Evolutionary conservation across 2,797 vertebrate species (phyloP).

Genomic region (Dicrostonyx torquatus): DNA sequence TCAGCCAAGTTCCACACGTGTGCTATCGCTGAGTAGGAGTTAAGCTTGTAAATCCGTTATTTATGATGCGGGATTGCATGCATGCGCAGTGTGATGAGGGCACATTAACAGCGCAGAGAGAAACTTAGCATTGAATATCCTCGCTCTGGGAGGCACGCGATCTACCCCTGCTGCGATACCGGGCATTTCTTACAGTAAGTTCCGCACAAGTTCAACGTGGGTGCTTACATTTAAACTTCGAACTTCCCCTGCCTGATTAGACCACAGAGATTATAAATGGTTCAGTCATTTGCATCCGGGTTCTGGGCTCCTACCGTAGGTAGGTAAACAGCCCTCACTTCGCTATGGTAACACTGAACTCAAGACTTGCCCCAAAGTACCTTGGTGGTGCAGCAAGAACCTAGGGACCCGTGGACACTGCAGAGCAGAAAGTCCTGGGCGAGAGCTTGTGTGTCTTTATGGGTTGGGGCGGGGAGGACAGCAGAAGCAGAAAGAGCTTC

Average conservation of each 20-base stretch:
- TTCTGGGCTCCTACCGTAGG: constrained; percentile 60
- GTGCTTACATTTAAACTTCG: constrained; percentile 70
- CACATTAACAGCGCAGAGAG: constrained; percentile 56
- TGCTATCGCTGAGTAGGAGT: constrained; percentile 59
- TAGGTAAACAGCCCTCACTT: not conserved
- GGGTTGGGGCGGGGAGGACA: not conserved
- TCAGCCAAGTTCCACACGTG: constrained; percentile 67
- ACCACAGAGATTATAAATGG: constrained; percentile 73
- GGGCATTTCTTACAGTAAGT: constrained; percentile 49
- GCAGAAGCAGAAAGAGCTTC: constrained; percentile 7
- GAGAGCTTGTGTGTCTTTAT: constrained; percentile 38
- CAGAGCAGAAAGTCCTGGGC: constrained; percentile 77
- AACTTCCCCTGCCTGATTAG: constrained; percentile 54
- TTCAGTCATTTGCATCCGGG: constrained; percentile 75
- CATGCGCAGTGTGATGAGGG: not conserved
- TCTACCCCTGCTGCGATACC: constrained; percentile 42
- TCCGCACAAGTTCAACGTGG: constrained; percentile 42
- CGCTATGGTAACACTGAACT: constrained; percentile 59
- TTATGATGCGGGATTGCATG: constrained; percentile 69
- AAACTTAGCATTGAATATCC: constrained; percentile 66
- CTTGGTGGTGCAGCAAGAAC: constrained; percentile 71
- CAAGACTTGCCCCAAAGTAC: constrained; percentile 38
- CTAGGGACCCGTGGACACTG: constrained; percentile 37
- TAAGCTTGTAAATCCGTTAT: constrained; percentile 76
- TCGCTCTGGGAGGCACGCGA: constrained; percentile 61